Conservation (phyloP, 2,113 vertebrate species). For the Gavialis gangeticus region DNA sequence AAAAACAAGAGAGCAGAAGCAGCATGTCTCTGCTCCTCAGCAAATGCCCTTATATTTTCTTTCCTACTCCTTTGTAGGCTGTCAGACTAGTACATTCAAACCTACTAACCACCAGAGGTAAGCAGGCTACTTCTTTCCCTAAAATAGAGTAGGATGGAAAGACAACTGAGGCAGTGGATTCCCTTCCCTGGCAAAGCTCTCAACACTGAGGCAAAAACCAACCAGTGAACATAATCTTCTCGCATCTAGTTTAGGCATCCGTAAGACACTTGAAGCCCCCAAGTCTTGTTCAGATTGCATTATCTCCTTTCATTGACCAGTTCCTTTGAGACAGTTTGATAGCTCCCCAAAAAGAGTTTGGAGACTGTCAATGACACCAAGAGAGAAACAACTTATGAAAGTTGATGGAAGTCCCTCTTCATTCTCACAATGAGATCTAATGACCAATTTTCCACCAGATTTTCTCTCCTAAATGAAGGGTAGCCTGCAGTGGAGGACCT, state of each 20-base stretch:
- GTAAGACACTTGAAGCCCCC: neutral
- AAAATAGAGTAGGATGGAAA: neutral
- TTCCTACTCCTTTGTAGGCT: too few species aligned
- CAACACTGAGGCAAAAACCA: neutral
- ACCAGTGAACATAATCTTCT: neutral
- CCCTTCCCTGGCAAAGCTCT: neutral
- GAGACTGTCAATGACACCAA: neutral
- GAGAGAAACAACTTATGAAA: neutral
- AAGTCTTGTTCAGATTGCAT: neutral
- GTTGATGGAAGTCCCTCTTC: neutral
- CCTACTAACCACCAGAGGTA: too few species aligned
- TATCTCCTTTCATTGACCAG: neutral
- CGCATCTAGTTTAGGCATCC: neutral
- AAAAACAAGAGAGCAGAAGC: neutral
- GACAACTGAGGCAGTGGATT: neutral
- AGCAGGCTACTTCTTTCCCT: neutral
- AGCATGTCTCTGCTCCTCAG: neutral
- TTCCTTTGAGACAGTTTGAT: neutral
- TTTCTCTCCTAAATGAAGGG: neutral
- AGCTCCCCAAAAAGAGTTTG: neutral
- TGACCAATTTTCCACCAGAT: neutral
- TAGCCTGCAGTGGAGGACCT: neutral
- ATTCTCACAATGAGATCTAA: neutral
- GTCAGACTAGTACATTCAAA: too few species aligned
- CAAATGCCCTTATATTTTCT: neutral